Evolutionary conservation across 2,888 invertebrate species (phyloP).

Genomic region (Griposia aprilina): DNA sequence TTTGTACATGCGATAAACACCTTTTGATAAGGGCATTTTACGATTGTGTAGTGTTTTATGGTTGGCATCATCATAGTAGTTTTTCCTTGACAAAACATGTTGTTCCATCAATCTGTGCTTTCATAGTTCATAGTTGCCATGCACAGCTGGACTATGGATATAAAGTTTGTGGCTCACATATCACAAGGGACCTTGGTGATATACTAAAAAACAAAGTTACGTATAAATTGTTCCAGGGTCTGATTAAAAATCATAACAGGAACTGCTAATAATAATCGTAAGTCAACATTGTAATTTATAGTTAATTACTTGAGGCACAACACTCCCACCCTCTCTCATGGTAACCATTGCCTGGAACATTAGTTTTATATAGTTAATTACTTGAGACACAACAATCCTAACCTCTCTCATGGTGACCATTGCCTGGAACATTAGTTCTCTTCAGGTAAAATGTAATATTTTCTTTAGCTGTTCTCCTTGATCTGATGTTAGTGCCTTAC

Average conservation of each 20-base stretch:
- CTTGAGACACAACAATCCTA: background rate
- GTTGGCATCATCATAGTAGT: constrained; percentile 39
- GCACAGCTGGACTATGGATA: background rate
- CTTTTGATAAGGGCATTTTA: constrained; percentile 65
- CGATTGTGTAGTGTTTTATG: constrained; percentile 51
- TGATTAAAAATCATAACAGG: constrained; percentile 77
- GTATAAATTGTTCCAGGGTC: constrained; percentile 82
- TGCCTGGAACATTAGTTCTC: background rate
- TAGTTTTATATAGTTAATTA: constrained; percentile 22
- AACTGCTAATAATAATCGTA: constrained; percentile 73
- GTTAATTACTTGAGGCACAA: constrained; percentile 10
- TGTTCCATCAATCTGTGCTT: constrained; percentile 12
- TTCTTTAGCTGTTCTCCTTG: background rate
- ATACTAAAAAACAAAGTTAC: constrained; percentile 48
- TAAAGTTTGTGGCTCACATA: constrained; percentile 18
- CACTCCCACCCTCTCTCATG: background rate
- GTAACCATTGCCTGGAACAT: background rate
- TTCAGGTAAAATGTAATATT: background rate
- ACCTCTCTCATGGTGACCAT: background rate
- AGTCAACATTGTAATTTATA: constrained; percentile 69
- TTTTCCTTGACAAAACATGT: constrained; percentile 26
- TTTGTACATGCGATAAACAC: constrained; percentile 56
- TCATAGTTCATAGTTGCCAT: constrained; percentile 9
- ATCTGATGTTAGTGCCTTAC: background rate
- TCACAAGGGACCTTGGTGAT: constrained; percentile 13